Evolutionary conservation across 2,888 invertebrate genomes (phyloP).

Genomic region (Pyrrhosoma nymphula): DNA sequence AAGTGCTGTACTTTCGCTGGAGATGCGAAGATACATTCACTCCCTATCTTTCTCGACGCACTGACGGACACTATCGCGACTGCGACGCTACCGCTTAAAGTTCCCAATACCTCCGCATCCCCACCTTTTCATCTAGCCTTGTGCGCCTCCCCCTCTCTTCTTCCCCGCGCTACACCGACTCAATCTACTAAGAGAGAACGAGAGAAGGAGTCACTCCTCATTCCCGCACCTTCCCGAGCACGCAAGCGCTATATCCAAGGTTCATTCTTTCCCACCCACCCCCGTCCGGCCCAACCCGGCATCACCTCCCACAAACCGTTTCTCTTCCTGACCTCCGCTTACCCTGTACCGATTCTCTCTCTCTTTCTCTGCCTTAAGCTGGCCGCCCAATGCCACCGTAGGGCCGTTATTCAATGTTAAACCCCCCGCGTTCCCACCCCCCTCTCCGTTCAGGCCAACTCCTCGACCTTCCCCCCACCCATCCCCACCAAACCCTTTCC

Average conservation of each 20-base stretch:
- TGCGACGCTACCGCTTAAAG: not conserved
- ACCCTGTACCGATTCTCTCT: not conserved
- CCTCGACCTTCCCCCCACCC: not conserved
- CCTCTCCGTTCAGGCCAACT: not conserved
- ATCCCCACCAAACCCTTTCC: not conserved
- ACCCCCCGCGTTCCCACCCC: not conserved
- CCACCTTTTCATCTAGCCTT: not conserved
- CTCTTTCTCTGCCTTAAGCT: not conserved
- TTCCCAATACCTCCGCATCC: no score
- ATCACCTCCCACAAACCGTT: not conserved
- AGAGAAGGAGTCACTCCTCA: not conserved
- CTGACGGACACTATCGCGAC: not conserved
- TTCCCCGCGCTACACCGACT: not conserved
- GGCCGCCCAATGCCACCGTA: conserved; percentile 5
- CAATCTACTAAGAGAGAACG: not conserved
- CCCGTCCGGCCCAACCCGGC: not conserved
- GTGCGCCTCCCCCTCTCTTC: no score
- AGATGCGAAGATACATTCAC: no score
- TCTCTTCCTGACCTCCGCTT: not conserved
- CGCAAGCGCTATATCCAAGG: not conserved
- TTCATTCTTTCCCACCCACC: not conserved
- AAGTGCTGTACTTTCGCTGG: no score
- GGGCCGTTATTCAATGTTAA: conserved; percentile 31
- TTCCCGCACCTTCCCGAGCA: not conserved
- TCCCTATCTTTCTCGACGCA: not conserved